Evolutionary conservation across 1,140 invertebrate species (phyloP).

Genomic region (Drosophila pseudoananassae): DNA sequence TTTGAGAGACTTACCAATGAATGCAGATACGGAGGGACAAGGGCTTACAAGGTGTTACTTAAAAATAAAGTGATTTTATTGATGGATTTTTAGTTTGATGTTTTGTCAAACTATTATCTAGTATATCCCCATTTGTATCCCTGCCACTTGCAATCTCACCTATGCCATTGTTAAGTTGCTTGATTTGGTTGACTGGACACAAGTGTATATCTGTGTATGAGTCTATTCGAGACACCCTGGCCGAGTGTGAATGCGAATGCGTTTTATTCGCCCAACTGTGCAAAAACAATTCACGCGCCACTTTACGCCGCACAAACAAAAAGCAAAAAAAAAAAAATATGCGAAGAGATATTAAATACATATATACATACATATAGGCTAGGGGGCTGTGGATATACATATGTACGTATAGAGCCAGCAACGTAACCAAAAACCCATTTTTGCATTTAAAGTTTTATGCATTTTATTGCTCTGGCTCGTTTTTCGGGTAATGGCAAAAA

Average conservation of each 20-base stretch:
- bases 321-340: neutral
- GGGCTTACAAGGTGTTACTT: no score
- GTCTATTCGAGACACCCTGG: neutral
- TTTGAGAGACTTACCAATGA: no score
- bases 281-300: slow-evolving; percentile 60
- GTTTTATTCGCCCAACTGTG: slow-evolving; percentile 46
- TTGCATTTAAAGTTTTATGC: slow-evolving; percentile 73
- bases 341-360: slow-evolving; percentile 31
- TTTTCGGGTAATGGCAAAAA: slow-evolving; percentile 37
- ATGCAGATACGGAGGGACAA: no score
- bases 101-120: no score
- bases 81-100: no score
- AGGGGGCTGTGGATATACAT: neutral
- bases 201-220: neutral
- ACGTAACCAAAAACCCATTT: slow-evolving; percentile 46
- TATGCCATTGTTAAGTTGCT: slow-evolving; percentile 19
- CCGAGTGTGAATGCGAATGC: slow-evolving; percentile 37
- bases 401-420: neutral
- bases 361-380: slow-evolving; percentile 6
- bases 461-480: slow-evolving; percentile 52
- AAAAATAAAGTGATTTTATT: no score
- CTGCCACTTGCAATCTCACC: neutral
- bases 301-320: slow-evolving; percentile 43
- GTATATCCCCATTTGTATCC: no score
- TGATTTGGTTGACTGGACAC: slow-evolving; percentile 31